phyloP scores from a whole-genome alignment of 2,113 vertebrate genomes.

The Gallinago paraguaiae region DNA sequence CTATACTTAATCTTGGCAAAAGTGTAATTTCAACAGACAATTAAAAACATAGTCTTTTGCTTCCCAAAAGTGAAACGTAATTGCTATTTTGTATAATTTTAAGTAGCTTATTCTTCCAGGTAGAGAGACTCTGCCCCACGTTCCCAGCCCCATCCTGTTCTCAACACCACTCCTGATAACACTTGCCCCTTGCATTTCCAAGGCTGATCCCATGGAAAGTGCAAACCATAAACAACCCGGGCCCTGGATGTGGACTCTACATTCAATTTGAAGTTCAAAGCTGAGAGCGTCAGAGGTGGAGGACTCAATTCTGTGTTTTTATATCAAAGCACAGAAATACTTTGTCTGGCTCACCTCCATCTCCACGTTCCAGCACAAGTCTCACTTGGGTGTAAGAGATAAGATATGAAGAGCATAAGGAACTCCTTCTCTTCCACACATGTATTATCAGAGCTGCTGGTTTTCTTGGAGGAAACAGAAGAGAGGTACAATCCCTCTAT shows the following conservation, averaged over 20 bases:
- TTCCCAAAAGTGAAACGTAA: background rate
- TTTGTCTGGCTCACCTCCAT: background rate
- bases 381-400: background rate
- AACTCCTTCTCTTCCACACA: background rate
- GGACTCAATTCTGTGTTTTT: background rate
- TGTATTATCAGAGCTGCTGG: background rate
- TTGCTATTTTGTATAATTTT: background rate
- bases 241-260: background rate
- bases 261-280: background rate
- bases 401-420: background rate
- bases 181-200: background rate
- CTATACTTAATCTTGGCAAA: background rate
- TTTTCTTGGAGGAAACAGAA: background rate
- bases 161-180: background rate
- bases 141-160: background rate
- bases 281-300: background rate
- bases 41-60: background rate
- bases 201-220: background rate
- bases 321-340: background rate
- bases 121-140: background rate
- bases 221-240: background rate
- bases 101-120: background rate
- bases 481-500: background rate
- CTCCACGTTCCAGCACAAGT: background rate
- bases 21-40: background rate